A percentile compares a stretch with the other conserved stretches of the same genome.
phyloP scores from a whole-genome alignment of 2,797 vertebrate genomes.

The Xiphorhynchus erythropygius region DNA sequence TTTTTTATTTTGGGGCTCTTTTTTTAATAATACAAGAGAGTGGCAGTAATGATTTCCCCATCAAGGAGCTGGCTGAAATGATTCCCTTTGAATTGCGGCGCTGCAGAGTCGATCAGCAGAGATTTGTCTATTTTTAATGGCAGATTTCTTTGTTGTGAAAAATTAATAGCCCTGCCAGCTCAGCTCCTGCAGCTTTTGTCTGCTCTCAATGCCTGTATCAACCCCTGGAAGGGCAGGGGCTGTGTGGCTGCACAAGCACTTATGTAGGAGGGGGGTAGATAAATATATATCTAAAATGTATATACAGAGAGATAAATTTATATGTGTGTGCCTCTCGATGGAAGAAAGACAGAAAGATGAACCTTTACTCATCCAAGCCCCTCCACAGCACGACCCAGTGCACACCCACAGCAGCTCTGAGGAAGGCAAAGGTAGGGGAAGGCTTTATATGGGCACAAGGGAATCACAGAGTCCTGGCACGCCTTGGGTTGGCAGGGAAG shows the following conservation, averaged over 20 bases:
- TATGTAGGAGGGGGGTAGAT: rapidly evolving
- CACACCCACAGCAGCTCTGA: not conserved
- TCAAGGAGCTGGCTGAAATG: not conserved
- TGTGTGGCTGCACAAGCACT: not conserved
- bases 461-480: not conserved
- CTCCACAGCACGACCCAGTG: rapidly evolving
- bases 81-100: constrained; percentile 31
- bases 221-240: not conserved
- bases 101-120: not conserved
- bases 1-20: not conserved
- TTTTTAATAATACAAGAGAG: not conserved
- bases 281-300: too few relatives aligned
- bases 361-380: not conserved
- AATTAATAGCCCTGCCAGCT: not conserved
- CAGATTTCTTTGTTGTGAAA: not conserved
- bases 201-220: not conserved
- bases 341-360: not conserved
- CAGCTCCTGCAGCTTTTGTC: not conserved
- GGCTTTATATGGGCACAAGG: not conserved
- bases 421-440: not conserved
- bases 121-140: constrained; percentile 42
- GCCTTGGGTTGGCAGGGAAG: not conserved
- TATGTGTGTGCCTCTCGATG: not conserved
- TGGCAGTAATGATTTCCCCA: constrained; percentile 44
- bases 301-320: not conserved